Evolutionary conservation across 1,140 invertebrate species (phyloP), one percentile per base, ranked within the genome.

Genomic region (Rhagoletis zephyria): DNA sequence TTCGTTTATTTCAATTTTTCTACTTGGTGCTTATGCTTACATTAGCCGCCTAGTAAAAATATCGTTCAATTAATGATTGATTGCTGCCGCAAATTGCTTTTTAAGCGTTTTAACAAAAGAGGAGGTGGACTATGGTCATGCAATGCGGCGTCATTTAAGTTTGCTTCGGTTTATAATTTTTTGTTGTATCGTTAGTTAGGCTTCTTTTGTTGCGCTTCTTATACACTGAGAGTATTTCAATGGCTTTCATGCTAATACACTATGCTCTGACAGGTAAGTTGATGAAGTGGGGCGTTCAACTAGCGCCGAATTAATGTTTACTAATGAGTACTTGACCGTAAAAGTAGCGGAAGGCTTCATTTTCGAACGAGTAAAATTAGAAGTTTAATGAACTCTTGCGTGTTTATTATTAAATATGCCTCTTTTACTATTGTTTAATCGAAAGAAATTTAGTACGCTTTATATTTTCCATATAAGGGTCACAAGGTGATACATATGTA

Each of bases 71-170:
- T 74, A 48, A 74, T 74, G 70, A 74, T 74, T 74, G 70, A 74
- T 74, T 74, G 70, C 70, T 74, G 70, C 70, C 70, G n/a, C 70
- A 74, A 74, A 74, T 74, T 74, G 45, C 42, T 74, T 74, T 74
- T 74, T 74, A 48, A 74, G 70, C 70, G n/a, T 45, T 42, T 6
- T 4, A 74, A 74, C 70, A 74, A 51, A 48, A 74, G 70, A 74
- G 42, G 45, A 74, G 70, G 70, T n/a, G 70, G 70, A 48, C 4
- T 14, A 4, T 48, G 14, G 42, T 74, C 70, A 51, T 74, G 70
- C 70, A 74, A 74, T 74, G 42, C 14, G 10, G 70, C 70, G 70
- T 40, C 16, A 12, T 63, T 9, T 63, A 9, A 4, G 4, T 5
- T 3, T 56, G 51, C 10, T 5, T 3, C 5, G 5, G 51, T 56